These are phyloP conservation scores for Leucosticte australis DNA, from an alignment of 2,113 vertebrate genomes.

Conservation along the genomic window DNA sequence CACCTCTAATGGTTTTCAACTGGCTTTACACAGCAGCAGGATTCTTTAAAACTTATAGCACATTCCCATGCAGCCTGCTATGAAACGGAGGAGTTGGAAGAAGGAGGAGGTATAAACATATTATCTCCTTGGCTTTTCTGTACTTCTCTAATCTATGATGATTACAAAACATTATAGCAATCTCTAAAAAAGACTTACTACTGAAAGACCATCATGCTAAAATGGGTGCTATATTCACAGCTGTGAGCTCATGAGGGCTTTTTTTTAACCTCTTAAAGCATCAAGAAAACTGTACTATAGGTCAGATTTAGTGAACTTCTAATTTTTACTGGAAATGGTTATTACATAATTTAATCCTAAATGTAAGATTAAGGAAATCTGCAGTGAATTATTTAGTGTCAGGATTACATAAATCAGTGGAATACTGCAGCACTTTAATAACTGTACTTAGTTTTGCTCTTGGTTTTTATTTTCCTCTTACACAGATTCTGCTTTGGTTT, in stretches of 20 bases:
- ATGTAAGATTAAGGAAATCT: neutral
- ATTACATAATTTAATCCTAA: neutral
- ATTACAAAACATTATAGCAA: neutral
- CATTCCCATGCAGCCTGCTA: neutral
- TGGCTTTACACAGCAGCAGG: neutral
- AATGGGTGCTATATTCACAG: neutral
- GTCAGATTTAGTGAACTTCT: neutral
- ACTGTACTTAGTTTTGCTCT: neutral
- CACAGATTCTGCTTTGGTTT: neutral
- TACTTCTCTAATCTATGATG: neutral
- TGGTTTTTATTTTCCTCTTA: neutral
- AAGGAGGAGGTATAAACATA: neutral
- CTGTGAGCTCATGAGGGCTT: neutral
- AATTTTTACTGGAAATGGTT: neutral
- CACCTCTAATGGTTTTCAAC: neutral
- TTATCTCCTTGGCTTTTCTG: neutral
- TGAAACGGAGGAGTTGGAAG: neutral
- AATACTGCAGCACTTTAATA: neutral
- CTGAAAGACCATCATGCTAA: neutral
- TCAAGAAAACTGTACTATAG: neutral
- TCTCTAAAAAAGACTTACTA: neutral
- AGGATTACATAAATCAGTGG: neutral
- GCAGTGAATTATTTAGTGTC: neutral
- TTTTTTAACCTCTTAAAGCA: neutral
- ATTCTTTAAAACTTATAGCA: neutral